Evolutionary conservation across 2,113 vertebrate genomes (phyloP), one percentile per base, ranked within the genome.

Genomic region (Noctilio leporinus): DNA sequence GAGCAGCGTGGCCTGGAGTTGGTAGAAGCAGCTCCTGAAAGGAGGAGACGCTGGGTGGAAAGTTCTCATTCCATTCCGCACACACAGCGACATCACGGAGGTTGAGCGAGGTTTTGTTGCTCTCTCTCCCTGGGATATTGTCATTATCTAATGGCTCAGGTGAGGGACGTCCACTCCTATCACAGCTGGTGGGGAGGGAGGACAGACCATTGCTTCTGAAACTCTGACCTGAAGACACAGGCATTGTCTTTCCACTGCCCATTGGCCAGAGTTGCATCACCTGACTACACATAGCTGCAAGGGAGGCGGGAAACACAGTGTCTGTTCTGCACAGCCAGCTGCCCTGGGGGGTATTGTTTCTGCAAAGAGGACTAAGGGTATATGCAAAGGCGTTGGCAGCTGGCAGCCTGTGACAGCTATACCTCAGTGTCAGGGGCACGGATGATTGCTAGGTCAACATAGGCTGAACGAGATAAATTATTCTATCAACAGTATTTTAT

Each of bases 371-470:
- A 51, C 33, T 4, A 28, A 26, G 24, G 17, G 30, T 17, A 17
- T 45, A 7, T 4, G 0, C 4, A 1, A 4, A 10, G 11, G 10
- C 3, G 1, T 28, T 10, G 24, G 20, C 2, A 59, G 3, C 1
- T 0, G 33, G 10, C 26, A 47, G 28, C 15, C 1, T 43, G 33
- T 73, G 10, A 10, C 0, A 17, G 6, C 8, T 15, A 0, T 0
- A 10, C 15, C 0, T 6, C 30, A 26, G 19, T 11, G 26, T n/a
- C 28, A 14, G 19, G 8, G 33, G 38, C 14, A 0, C 2, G 8
- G 9, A 47, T 5, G 28, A 19, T 12, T 24, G 4, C 49, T 57
- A 30, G 24, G 5, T 11, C 38, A 6, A 14, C 5, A 8, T 0
- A 8, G 2, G 12, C 51, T 16, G 35, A n/a, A 30, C 14, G 10